phyloP scores from a whole-genome alignment of 2,888 invertebrate species.

The Metellina segmentata region DNA sequence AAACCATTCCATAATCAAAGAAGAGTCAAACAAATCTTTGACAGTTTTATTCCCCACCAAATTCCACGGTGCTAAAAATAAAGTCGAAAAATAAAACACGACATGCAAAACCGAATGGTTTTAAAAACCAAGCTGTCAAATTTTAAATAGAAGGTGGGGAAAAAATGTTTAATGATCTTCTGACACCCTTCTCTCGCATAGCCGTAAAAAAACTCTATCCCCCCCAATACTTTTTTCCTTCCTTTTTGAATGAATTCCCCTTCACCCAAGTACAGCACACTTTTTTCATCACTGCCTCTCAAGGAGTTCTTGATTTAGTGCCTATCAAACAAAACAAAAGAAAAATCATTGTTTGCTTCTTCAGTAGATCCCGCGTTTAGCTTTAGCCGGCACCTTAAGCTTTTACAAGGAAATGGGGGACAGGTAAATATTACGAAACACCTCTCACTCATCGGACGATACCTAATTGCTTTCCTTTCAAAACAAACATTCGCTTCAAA shows the following conservation, averaged over 20 bases:
- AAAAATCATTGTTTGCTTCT: constrained; percentile 40
- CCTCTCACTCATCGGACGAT: too few species aligned
- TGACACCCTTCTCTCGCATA: constrained; percentile 15
- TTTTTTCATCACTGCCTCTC: constrained; percentile 20
- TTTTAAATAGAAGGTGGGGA: constrained; percentile 25
- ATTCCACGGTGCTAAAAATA: neutral
- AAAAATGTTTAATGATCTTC: constrained; percentile 35
- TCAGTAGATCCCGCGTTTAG: constrained; percentile 32
- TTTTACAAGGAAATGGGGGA: constrained; percentile 36
- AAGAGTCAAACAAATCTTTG: constrained; percentile 12
- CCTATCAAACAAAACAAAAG: constrained; percentile 33
- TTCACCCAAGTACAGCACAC: constrained; percentile 21
- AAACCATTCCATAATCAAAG: constrained; percentile 6
- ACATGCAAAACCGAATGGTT: constrained; percentile 35
- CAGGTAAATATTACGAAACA: constrained; percentile 11
- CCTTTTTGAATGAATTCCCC: neutral
- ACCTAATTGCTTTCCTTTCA: too few species aligned
- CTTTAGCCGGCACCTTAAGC: constrained; percentile 24
- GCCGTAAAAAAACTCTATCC: neutral
- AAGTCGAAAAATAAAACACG: neutral
- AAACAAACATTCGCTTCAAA: too few species aligned
- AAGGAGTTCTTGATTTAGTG: constrained; percentile 48
- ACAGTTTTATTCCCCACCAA: neutral
- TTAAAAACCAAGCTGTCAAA: constrained; percentile 34
- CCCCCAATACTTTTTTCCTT: neutral